Base-by-base conservation (phyloP, 2,888 invertebrate genomes). In the Dioctria rufipes region DNA sequence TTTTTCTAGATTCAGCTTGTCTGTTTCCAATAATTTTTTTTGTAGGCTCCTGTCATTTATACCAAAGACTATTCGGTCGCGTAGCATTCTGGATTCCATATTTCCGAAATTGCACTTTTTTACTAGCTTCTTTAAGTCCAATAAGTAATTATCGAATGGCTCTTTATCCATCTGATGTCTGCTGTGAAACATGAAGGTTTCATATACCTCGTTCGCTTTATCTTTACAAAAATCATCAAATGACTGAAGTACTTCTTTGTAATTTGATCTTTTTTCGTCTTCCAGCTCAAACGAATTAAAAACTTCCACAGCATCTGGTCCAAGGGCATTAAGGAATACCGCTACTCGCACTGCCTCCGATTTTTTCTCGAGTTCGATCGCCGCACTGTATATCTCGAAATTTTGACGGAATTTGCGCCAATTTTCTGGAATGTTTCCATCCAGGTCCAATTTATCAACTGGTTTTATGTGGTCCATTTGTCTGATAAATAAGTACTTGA, bases 271-370 rank as follows among this genome's bases (percentile, higher is more conserved):
- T 5, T 85, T 79, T 11, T 65, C 81, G 6, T 80, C 40, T 11
- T 5, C 9, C 39, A 73, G 54, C 82, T 78, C 81, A 54, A 86
- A 84, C 3, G 85, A 84, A 42, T 85, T 83, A 71, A 77, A 86
- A 43, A 84, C 82, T 66, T 86, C 85, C n/a, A 85, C 81, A n/a
- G 85, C 85, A 46, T 85, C 85, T 3, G 84, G 81, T 4, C 85
- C 85, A 54, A 85, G 83, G 0, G 84, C 81, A 60, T 85, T 84
- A 8, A 86, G 75, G 25, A 85, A 83, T 71, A 86, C 84, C 42
- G 84, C 85, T 0, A 84, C 81, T 80, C 84, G 82, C 3, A 85
- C 82, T 5, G 81, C 80, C 5, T 84, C 82, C 0, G 81, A 1
- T 82, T 84, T 85, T 43, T 67, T 67, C 11, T 46, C 40, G 42